phyloP scores from a whole-genome alignment of 2,113 vertebrate species.

The Seriola aureovittata region DNA sequence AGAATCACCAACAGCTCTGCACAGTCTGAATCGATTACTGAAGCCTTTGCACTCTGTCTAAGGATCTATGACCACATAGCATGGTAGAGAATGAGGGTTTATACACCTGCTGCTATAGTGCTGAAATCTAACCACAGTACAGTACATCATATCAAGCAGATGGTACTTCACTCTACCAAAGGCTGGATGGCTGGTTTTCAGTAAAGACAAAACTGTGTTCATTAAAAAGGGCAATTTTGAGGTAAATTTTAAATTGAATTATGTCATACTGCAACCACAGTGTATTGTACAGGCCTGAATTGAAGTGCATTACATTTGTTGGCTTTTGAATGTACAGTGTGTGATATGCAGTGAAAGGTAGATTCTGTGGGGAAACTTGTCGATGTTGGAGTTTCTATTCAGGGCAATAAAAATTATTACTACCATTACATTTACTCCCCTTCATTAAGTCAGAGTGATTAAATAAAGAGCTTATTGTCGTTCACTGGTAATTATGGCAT shows the following conservation, averaged over 20 bases:
- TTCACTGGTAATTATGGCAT: not conserved
- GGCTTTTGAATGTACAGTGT: not conserved
- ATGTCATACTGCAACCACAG: not conserved
- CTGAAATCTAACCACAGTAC: constrained; percentile 7
- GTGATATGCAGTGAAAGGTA: not conserved
- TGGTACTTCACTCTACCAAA: not conserved
- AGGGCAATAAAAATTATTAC: not conserved
- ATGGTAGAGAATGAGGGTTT: not conserved
- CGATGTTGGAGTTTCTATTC: not conserved
- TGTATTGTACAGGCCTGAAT: not conserved
- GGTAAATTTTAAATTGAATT: not conserved
- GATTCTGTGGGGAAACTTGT: not conserved
- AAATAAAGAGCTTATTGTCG: not conserved
- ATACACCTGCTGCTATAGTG: constrained; percentile 6
- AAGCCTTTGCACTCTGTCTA: constrained; percentile 22
- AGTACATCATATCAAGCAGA: constrained; percentile 8
- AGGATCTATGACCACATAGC: constrained; percentile 6
- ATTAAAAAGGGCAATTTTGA: not conserved
- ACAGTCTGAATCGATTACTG: constrained; percentile 13
- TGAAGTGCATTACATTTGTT: not conserved
- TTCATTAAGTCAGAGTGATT: not conserved
- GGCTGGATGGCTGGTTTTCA: not conserved
- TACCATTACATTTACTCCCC: not conserved
- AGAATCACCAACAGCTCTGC: constrained; percentile 16
- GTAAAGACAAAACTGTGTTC: not conserved